Conservation (phyloP, 2,888 invertebrate species). For the Amphiduros pacificus region DNA sequence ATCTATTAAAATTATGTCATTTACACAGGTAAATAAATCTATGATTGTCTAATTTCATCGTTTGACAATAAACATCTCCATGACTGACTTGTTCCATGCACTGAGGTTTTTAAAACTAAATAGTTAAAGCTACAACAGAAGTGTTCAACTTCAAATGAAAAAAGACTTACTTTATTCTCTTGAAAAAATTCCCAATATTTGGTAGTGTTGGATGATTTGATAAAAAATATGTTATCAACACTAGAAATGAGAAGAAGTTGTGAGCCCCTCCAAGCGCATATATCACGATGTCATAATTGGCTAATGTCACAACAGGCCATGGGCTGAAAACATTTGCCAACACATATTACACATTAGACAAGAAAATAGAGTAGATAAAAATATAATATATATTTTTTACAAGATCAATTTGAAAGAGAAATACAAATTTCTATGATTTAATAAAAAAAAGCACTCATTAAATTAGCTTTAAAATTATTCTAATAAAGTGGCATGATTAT, state of each 20-base stretch:
- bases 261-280: constrained; percentile 36
- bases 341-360: not conserved
- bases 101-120: no score
- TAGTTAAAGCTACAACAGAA: no score
- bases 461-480: no score
- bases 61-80: no score
- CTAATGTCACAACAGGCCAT: constrained; percentile 24
- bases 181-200: constrained; percentile 19
- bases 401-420: not conserved
- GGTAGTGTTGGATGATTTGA: constrained; percentile 38
- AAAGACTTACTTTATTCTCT: constrained; percentile 21
- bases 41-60: no score
- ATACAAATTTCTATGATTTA: not conserved
- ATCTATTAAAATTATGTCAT: no score
- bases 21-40: no score
- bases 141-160: not conserved
- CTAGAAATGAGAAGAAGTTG: constrained; percentile 38
- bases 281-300: constrained; percentile 33
- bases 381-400: no score
- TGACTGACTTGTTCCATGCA: no score
- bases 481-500: no score
- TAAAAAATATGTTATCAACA: constrained; percentile 38
- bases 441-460: not conserved
- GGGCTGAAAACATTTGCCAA: constrained; percentile 32
- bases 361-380: no score